Evolutionary conservation across 2,888 invertebrate genomes (phyloP), one percentile per base, ranked within the genome.

Genomic region (Luffia ferchaultella): DNA sequence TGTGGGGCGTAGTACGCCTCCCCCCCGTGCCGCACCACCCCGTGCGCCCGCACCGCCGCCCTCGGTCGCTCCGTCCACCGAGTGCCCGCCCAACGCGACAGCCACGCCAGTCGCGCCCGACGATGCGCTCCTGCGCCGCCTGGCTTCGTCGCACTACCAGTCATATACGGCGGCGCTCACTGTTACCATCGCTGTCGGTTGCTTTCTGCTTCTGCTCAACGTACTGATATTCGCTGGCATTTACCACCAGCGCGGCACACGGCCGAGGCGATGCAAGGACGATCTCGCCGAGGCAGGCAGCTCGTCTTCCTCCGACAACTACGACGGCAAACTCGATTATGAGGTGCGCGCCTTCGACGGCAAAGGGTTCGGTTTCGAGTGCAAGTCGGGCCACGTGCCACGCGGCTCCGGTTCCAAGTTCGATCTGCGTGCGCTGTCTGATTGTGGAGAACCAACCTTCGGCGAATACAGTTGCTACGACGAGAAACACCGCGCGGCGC

Each of bases 101-200:
- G 66, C 70, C 0, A 63, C 75, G 2, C 64, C 79, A 0, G 68
- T 85, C 41, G 84, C 87, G 50, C 76, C 87, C 3, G 89, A 89
- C 50, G 91, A 90, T 56, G 90, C 92, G 54, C 83, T 93, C 2
- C 76, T 93, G 45, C 88, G 92, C 41, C 89, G 93, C 46, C 80
- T 93, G 5, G 91, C 93, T n/a, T 89, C 90, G 12, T 92, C 90
- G 53, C 93, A 94, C 63, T 93, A 93, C 64, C 94, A 94, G 67
- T 94, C 93, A 53, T 95, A 95, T 70, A 93, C 95, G 3, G 94
- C 95, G 0, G 95, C 95, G 0, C 79, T 96, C 16, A 92, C 94
- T 5, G 93, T 95, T 20, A 95, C 95, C 0, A 93, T 95, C 55
- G 93, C 92, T 1, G 93, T 94, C 7, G 94, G 93, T 1, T 93